Evolutionary conservation across 2,888 invertebrate genomes (phyloP), one percentile per base, ranked within the genome.

Genomic region (Drosophila tripunctata): DNA sequence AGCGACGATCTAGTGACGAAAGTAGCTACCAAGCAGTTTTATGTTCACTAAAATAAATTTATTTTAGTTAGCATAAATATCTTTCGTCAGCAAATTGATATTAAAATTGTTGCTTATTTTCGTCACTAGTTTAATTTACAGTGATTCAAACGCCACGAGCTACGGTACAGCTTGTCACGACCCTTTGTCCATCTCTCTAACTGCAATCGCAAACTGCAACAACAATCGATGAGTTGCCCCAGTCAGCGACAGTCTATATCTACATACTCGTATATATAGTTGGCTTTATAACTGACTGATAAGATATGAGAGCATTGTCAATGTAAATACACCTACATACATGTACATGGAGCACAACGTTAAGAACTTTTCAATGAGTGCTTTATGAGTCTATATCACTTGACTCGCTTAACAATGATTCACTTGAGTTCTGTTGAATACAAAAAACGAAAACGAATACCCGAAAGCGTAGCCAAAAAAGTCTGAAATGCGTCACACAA

Each of bases 401-500:
- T 33, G 10, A 41, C 45, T 47, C 22, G 15, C 45, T 31, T 36
- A 14, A 12, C 14, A n/a, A 45, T 69, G 60, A 47, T 41, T 69
- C 60, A 75, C 8, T 43, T 47, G 19, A 68, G 31, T 36, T 21
- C 22, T n/a, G 31, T 17, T n/a, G 38, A 48, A 14, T 45, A 27
- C 7, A 27, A n/a, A 38, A 27, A 21, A n/a, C 14, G 31, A 33
- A 64, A 50, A 17, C 30, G 17, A 19, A 36, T 10, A 14, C 41
- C 14, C n/a, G n/a, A 27, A 21, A 27, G 8, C 8, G 27, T 27
- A 27, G 27, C 27, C 27, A 10, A 27, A 27, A 27, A 27, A 10
- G 27, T 10, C 27, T 27, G 10, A 48, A 70, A 60, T 74, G 74
- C 74, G 75, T 74, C 75, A 74, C 45, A 61, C 24, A 21, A 51